phyloP scores from a whole-genome alignment of 2,797 vertebrate genomes.

The Australoheros facetus region DNA sequence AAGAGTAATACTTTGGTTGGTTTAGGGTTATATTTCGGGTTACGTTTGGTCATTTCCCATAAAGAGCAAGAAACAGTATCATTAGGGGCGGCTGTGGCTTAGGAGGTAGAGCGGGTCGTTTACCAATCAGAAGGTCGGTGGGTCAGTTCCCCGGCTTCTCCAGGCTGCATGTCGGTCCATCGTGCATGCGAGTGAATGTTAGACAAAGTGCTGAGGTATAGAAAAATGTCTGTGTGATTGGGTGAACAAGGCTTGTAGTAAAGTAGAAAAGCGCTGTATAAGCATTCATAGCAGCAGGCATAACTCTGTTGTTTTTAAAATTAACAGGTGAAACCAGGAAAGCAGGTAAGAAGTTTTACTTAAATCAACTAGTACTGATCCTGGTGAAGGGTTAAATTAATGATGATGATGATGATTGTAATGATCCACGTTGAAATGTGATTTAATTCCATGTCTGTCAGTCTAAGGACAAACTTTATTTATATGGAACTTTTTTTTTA shows the following conservation, averaged over 20 bases:
- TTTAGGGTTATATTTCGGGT: conserved; percentile 28
- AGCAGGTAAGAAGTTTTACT: conserved; percentile 42
- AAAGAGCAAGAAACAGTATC: no score
- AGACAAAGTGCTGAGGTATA: no score
- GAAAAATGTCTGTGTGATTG: no score
- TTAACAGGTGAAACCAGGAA: conserved; percentile 39
- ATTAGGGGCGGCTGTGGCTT: no score
- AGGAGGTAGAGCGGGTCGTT: no score
- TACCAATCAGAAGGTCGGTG: no score
- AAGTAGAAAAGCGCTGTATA: no score
- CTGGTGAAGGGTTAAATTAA: conserved; percentile 21
- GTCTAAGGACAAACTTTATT: background rate
- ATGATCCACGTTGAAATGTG: background rate
- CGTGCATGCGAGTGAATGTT: no score
- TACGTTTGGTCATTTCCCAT: no score
- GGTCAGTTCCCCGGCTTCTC: no score
- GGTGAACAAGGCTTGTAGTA: no score
- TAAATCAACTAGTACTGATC: conserved; percentile 1
- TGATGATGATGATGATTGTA: background rate
- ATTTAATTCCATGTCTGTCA: background rate
- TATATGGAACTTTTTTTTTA: background rate
- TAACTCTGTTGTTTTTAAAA: conserved; percentile 71
- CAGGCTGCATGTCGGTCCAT: no score
- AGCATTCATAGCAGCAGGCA: background rate
- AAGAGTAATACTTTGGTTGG: background rate